phyloP scores from a whole-genome alignment of 2,113 vertebrate species.

The Myotis lucifugus region DNA sequence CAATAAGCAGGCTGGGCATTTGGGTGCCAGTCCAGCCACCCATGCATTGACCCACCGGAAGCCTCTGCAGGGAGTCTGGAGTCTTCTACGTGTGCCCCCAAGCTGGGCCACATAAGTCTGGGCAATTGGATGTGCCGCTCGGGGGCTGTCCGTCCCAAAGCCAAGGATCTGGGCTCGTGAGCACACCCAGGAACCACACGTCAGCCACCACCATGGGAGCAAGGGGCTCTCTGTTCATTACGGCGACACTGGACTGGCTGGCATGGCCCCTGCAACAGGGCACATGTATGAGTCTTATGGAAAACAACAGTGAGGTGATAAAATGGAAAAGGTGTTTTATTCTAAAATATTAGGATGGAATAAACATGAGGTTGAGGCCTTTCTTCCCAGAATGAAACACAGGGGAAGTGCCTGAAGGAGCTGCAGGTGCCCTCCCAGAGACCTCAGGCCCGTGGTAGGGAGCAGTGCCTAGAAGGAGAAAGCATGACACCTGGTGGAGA shows the following conservation, averaged over 20 bases:
- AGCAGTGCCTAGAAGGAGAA: neutral
- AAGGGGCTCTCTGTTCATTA: neutral
- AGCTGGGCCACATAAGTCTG: neutral
- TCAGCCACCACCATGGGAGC: accelerated
- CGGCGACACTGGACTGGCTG: neutral
- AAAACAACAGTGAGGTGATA: neutral
- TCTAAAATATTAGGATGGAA: neutral
- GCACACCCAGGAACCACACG: neutral
- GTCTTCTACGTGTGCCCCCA: neutral
- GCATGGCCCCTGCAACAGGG: neutral
- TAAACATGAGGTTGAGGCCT: neutral
- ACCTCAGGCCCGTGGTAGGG: too few species aligned
- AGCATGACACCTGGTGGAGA: neutral
- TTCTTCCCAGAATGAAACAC: neutral
- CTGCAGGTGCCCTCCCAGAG: neutral
- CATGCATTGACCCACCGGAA: neutral
- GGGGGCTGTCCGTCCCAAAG: neutral
- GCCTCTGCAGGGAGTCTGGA: neutral
- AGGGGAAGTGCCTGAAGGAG: neutral
- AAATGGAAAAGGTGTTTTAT: neutral
- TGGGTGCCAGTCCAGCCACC: neutral
- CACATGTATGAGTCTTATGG: neutral
- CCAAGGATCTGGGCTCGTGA: neutral
- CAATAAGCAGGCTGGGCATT: neutral
- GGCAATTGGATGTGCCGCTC: neutral